Evolutionary conservation across 2,797 vertebrate genomes (phyloP), one percentile per base, ranked within the genome.

Genomic region (Gallinago solitaria): DNA sequence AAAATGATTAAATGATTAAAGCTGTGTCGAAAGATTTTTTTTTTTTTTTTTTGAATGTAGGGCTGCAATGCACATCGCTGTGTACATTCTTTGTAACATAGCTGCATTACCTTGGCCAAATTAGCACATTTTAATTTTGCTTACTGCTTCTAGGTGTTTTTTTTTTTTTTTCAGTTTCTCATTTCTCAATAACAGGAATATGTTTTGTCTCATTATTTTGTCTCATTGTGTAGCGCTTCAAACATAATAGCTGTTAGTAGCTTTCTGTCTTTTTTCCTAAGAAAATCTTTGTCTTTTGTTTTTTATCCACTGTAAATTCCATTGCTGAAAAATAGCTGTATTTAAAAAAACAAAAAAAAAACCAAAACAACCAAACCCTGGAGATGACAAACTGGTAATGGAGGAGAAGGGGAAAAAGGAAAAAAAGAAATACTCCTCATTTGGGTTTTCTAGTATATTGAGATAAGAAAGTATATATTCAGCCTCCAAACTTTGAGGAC

Each of bases 161-260:
- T 18, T 60, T 53, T 60, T 53, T 41, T 39, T 73, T 64, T 61
- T 17, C 8, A 47, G 8, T 90, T 89, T 87, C 32, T 68, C 28
- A 5, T 64, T 68, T 87, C 28, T 94, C 27, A 83, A 75, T 64
- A 81, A 35, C 47, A 73, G 48, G 35, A 78, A 54, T n/a, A 37
- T 65, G 21, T 28, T 96, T 77, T 56, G 37, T 84, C 50, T 95
- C 54, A 47, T 78, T 64, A 20, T 28, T 96, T 77, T 50, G n/a
- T 84, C 56, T 95, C 54, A 41, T 78, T 67, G 74, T 91, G 68
- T 87, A 90, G 85, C 85, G 90, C 94, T 95, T 93, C 39, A 85
- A 92, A 86, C 75, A 30, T 56, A n/a, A 56, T 81, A 61, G 83
- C 56, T 91, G 56, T 86, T 89, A 95, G 50, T 24, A 80, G 63